Base-by-base conservation (phyloP, 2,888 invertebrate species). In the Gastracanthus pulcherrimus region DNA sequence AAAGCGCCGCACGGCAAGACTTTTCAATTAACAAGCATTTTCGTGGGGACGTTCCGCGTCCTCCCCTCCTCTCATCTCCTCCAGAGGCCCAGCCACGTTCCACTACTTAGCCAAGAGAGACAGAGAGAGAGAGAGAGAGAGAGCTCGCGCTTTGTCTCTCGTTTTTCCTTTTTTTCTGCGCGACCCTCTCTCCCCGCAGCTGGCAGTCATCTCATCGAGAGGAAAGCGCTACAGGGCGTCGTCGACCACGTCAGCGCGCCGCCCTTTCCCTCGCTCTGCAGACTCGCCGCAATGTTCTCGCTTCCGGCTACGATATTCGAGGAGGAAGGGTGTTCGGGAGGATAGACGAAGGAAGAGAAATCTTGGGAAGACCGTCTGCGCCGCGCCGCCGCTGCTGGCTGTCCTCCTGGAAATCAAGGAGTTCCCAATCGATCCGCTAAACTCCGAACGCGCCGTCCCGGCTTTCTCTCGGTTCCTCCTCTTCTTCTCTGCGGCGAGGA, bases 221-320 rank as follows among this genome's bases (percentile, higher is more conserved):
- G 41, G n/a, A 1, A 13, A 36, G 55, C 5, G 34, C 36, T 23
- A n/a, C n/a, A n/a, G n/a, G n/a, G 55, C 58, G 38, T 36, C 71
- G 62, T 19, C 71, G 75, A 67, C 76, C 76, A 51, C 81, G 81
- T 81, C 77, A 81, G 77, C 78, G 67, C 45, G 70, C 29, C 78
- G 76, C 86, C 84, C 83, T 84, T 82, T 72, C 70, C 51, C 72
- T 84, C n/a, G n/a, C n/a, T n/a, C n/a, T n/a, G n/a, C n/a, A n/a
- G n/a, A n/a, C n/a, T n/a, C n/a, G n/a, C n/a, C n/a, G n/a, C n/a
- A n/a, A n/a, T n/a, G n/a, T n/a, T n/a, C 84, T 80, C 85, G 78
- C 87, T 86, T 86, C 85, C 87, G 84, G 84, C 84, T 76, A 81
- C 81, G 76, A 85, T 83, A 71, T 80, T 81, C 84, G 64, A 36